These are phyloP conservation scores for Zosterops pallidus DNA, from an alignment of 2,113 vertebrate species.

Conservation along the genomic window DNA sequence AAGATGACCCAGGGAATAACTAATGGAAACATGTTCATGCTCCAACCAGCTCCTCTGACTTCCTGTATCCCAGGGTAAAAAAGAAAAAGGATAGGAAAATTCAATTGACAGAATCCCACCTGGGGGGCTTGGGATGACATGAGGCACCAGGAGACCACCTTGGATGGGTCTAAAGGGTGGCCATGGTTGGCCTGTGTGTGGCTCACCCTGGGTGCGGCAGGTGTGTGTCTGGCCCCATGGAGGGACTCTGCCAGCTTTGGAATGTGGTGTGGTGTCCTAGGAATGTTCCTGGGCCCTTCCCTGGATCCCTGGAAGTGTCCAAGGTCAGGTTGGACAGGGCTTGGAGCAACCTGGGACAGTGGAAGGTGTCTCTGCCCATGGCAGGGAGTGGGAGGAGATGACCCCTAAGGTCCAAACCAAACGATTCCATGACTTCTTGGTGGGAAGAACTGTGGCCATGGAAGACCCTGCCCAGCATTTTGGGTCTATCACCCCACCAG, in stretches of 20 bases:
- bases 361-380: not conserved
- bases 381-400: accelerated
- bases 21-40: not conserved
- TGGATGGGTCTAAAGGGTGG: not conserved
- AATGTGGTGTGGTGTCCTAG: not conserved
- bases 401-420: not conserved
- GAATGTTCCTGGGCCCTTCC: not conserved
- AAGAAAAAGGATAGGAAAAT: not conserved
- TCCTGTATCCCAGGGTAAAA: not conserved
- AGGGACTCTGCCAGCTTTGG: not conserved
- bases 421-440: not conserved
- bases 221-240: accelerated
- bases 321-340: accelerated
- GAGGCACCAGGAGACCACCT: not conserved
- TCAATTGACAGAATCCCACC: not conserved
- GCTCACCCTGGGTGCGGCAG: not conserved
- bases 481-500: not conserved
- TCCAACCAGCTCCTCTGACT: not conserved
- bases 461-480: not conserved
- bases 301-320: not conserved
- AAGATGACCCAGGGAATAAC: not conserved
- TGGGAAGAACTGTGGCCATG: not conserved
- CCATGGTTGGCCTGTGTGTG: not conserved
- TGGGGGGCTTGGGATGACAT: not conserved
- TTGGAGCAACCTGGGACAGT: not conserved